Percentiles rank a stretch among this genome's conserved stretches.
Evolutionary conservation across 2,888 invertebrate species (phyloP).

Genomic region (Scaptomyza flava): DNA sequence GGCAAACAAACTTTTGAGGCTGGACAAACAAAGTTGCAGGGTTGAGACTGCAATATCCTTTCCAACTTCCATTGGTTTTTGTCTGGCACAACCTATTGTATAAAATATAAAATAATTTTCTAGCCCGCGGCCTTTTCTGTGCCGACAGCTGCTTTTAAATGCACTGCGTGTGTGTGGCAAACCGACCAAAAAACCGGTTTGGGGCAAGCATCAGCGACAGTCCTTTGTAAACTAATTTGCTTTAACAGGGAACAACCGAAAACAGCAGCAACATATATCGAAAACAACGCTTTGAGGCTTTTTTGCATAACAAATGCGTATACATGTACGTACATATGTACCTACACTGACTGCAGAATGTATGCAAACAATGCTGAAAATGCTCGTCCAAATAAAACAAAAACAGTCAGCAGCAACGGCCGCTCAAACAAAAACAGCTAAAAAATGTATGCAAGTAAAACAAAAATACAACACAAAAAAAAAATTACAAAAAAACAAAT

Average conservation of each 20-base stretch:
- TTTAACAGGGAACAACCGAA: conserved; percentile 37
- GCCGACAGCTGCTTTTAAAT: conserved; percentile 76
- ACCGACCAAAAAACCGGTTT: conserved; percentile 16
- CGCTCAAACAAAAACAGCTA: conserved; percentile 20
- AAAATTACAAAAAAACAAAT: conserved; percentile 25
- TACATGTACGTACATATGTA: background rate
- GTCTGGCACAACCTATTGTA: conserved; percentile 52
- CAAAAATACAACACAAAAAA: conserved; percentile 18
- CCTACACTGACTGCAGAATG: conserved; percentile 65
- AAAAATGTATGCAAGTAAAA: conserved; percentile 14
- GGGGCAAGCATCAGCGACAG: conserved; percentile 37
- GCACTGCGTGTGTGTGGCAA: conserved; percentile 42
- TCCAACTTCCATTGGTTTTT: conserved; percentile 36
- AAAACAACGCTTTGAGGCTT: conserved; percentile 77
- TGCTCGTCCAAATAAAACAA: conserved; percentile 35
- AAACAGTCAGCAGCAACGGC: conserved; percentile 9
- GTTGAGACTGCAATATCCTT: conserved; percentile 43
- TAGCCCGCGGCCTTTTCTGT: conserved; percentile 62
- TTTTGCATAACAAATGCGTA: conserved; percentile 71
- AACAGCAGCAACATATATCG: conserved; percentile 50
- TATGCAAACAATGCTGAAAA: conserved; percentile 77
- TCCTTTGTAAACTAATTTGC: conserved; percentile 79
- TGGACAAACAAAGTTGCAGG: conserved; percentile 32
- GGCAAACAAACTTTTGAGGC: conserved; percentile 56
- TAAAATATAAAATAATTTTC: conserved; percentile 61